Evolutionary conservation across 2,888 invertebrate species (phyloP).

Genomic region (Platerodrilus igneus): DNA sequence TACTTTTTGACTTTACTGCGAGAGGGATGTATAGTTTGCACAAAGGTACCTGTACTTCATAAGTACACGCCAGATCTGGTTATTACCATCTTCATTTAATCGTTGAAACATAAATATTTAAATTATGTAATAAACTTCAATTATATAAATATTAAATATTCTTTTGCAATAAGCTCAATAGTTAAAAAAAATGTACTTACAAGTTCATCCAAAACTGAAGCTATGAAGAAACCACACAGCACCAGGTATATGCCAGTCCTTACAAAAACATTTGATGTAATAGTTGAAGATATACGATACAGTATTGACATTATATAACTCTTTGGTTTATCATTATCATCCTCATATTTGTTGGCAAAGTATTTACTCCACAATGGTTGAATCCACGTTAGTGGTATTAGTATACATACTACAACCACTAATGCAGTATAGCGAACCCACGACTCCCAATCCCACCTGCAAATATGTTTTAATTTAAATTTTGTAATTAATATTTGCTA

Average conservation of each 20-base stretch:
- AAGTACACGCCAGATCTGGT: too few relatives aligned
- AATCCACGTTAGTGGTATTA: constrained; percentile 72
- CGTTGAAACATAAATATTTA: too few relatives aligned
- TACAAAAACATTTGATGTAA: constrained; percentile 60
- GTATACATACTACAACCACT: constrained; percentile 51
- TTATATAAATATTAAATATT: too few relatives aligned
- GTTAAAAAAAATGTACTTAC: constrained; percentile 37
- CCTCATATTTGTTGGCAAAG: constrained; percentile 44
- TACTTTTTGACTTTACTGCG: too few relatives aligned
- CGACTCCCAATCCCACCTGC: constrained; percentile 19
- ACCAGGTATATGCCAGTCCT: constrained; percentile 64
- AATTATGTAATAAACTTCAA: too few relatives aligned
- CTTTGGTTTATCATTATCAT: constrained; percentile 56
- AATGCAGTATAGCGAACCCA: constrained; percentile 50
- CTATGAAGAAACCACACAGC: constrained; percentile 60
- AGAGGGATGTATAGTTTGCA: too few relatives aligned
- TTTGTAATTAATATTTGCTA: too few relatives aligned
- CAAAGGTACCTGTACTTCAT: too few relatives aligned
- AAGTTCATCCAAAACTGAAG: constrained; percentile 64
- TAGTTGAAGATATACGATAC: constrained; percentile 57
- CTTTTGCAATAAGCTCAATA: too few relatives aligned
- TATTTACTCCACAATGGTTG: constrained; percentile 62
- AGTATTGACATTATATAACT: constrained; percentile 52
- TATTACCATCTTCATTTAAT: too few relatives aligned
- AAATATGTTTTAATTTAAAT: too few relatives aligned